A percentile compares a stretch with the other conserved stretches of the same genome.
phyloP scores from a whole-genome alignment of 2,113 vertebrate genomes.

The Aptenodytes forsteri region DNA sequence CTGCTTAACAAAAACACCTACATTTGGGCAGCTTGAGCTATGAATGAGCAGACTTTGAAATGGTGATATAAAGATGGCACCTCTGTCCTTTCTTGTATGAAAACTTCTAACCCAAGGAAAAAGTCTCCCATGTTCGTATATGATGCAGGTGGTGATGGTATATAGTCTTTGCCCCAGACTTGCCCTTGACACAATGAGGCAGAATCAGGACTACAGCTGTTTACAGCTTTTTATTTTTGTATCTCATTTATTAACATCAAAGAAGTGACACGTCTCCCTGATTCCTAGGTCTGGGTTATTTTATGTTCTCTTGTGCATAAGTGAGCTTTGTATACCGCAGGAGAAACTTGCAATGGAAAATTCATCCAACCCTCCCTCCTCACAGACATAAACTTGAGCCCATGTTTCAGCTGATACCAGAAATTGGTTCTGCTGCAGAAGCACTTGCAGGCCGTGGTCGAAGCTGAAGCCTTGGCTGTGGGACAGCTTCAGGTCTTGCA shows the following conservation, averaged over 20 bases:
- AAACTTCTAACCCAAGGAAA: too few relatives aligned
- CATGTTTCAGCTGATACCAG: not conserved
- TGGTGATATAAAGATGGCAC: not conserved
- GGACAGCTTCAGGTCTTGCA: not conserved
- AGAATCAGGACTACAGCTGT: not conserved
- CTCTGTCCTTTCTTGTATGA: not conserved
- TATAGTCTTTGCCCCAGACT: not conserved
- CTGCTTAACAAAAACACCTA: not conserved
- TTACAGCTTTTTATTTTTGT: not conserved
- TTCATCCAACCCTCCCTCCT: not conserved
- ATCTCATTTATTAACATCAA: not conserved
- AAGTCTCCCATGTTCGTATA: accelerated
- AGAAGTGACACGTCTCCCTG: not conserved
- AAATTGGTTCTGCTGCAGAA: not conserved
- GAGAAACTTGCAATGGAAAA: not conserved
- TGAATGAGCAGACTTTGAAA: not conserved
- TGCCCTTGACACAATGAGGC: not conserved
- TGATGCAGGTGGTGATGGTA: not conserved
- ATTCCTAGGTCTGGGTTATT: not conserved
- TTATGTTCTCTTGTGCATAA: not conserved
- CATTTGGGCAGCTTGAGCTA: not conserved
- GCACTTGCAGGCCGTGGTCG: not conserved
- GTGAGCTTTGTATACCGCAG: not conserved
- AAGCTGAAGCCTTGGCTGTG: not conserved
- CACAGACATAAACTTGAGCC: not conserved